These are phyloP conservation scores for Cylloceria caligata DNA, from an alignment of 2,888 invertebrate species.

Conservation along the genomic window DNA sequence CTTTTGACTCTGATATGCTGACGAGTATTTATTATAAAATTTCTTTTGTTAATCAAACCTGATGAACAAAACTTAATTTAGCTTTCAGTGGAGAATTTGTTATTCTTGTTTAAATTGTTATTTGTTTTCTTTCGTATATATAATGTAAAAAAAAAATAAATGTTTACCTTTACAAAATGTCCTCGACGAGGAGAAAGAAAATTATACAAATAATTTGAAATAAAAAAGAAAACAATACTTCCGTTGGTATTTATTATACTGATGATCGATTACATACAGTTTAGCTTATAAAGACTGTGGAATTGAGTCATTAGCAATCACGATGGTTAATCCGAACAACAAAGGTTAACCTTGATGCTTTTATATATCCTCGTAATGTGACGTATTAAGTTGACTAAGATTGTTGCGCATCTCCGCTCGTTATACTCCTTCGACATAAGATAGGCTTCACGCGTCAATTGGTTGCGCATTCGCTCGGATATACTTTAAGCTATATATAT, in stretches of 20 bases:
- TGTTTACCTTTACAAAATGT: no score
- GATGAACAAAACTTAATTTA: no score
- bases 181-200: no score
- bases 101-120: no score
- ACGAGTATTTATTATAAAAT: no score
- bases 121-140: no score
- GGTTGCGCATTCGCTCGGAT: conserved; percentile 42
- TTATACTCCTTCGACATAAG: conserved; percentile 16
- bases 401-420: conserved; percentile 55
- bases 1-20: no score
- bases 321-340: conserved; percentile 53
- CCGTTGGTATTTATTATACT: neutral
- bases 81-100: no score
- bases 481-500: conserved; percentile 28
- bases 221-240: neutral
- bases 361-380: conserved; percentile 45
- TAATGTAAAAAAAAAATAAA: no score
- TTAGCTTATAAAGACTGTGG: conserved; percentile 45
- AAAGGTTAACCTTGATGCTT: conserved; percentile 53
- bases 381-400: conserved; percentile 46
- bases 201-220: no score
- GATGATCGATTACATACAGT: conserved; percentile 11
- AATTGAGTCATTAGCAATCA: conserved; percentile 64
- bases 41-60: no score
- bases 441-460: conserved; percentile 34